Evolutionary conservation across 2,113 vertebrate genomes (phyloP).

Genomic region (Rhinoderma darwinii): DNA sequence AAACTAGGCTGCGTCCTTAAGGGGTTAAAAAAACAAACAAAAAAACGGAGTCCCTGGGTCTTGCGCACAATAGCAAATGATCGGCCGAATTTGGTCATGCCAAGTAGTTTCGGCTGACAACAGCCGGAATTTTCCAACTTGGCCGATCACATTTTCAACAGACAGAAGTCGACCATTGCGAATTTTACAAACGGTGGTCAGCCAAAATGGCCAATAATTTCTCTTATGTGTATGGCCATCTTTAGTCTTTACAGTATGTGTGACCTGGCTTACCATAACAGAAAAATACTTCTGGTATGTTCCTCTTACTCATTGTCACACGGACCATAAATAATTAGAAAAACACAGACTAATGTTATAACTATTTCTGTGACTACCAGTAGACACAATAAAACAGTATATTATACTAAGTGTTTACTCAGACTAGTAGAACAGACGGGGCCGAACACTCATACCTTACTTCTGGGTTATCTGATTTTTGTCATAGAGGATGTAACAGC

Average conservation of each 20-base stretch:
- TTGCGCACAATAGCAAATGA: no score
- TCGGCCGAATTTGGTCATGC: no score
- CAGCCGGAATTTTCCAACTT: no score
- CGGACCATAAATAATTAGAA: not conserved
- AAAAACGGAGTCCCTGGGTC: no score
- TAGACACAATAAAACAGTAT: slow-evolving; percentile 5
- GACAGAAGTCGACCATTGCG: no score
- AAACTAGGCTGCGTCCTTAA: no score
- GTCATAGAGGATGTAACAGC: not conserved
- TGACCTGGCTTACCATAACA: not conserved
- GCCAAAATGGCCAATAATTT: no score
- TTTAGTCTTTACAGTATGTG: not conserved
- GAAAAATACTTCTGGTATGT: not conserved
- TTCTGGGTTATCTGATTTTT: not conserved
- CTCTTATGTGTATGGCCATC: no score
- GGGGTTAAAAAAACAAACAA: no score
- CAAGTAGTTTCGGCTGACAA: no score
- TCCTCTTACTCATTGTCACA: slow-evolving; percentile 10
- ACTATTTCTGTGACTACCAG: not conserved
- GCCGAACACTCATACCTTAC: not conserved
- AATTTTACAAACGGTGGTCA: no score
- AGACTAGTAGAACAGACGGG: not conserved
- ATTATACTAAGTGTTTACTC: not conserved
- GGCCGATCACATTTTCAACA: no score
- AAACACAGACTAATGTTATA: not conserved